Percentiles rank a stretch among this genome's conserved stretches.
These are phyloP conservation scores for Spodoptera frugiperda DNA, from an alignment of 1,140 invertebrate genomes.

Conservation along the genomic window DNA sequence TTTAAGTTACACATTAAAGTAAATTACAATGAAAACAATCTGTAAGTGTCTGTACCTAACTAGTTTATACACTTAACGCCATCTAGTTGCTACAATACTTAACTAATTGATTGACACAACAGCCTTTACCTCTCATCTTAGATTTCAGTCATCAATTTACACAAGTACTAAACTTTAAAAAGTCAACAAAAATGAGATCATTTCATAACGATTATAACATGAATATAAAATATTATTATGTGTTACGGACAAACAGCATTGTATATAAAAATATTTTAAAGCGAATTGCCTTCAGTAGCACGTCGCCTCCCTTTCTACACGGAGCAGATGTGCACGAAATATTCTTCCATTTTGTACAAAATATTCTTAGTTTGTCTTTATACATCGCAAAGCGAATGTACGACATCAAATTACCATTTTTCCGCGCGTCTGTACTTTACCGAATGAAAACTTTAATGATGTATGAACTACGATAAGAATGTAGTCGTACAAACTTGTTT, in stretches of 20 bases:
- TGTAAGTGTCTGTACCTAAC: too few relatives aligned
- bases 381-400: constrained; percentile 41
- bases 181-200: too few relatives aligned
- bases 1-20: too few relatives aligned
- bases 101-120: too few relatives aligned
- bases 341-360: constrained; percentile 28
- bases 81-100: too few relatives aligned
- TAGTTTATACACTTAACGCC: too few relatives aligned
- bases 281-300: neutral
- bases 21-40: too few relatives aligned
- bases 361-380: constrained; percentile 45
- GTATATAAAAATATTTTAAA: neutral
- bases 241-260: neutral
- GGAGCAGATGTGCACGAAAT: constrained; percentile 18
- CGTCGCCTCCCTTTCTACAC: neutral
- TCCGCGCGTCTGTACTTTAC: constrained; percentile 35
- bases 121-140: too few relatives aligned
- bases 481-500: constrained; percentile 14
- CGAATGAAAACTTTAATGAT: constrained; percentile 48
- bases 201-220: too few relatives aligned
- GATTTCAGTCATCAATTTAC: too few relatives aligned
- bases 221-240: too few relatives aligned
- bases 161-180: too few relatives aligned
- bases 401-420: constrained; percentile 49
- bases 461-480: constrained; percentile 40